phyloP scores from a whole-genome alignment of 2,113 vertebrate species.

The Hippocampus abdominalis region DNA sequence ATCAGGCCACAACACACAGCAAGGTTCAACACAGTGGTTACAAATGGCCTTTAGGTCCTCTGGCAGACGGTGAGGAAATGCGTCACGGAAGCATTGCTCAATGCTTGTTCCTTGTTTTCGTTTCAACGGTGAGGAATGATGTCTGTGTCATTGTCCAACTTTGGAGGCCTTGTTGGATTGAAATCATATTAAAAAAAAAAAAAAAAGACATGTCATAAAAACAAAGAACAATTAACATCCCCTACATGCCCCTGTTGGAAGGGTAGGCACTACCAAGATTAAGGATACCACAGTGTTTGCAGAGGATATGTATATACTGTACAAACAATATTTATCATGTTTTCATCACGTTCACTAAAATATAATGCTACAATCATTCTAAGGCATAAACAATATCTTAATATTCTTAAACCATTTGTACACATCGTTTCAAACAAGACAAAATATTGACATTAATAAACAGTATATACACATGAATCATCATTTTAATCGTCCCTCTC shows the following conservation, averaged over 20 bases:
- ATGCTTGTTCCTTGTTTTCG: slow-evolving; percentile 48
- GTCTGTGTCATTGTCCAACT: slow-evolving; percentile 78
- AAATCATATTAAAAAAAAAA: slow-evolving; percentile 85
- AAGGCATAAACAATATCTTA: slow-evolving; percentile 98
- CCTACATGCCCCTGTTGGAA: slow-evolving; percentile 97
- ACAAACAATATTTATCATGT: slow-evolving; percentile 89
- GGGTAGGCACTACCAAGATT: slow-evolving; percentile 99
- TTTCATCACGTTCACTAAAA: slow-evolving; percentile 95
- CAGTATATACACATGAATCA: slow-evolving; percentile 94
- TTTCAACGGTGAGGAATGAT: slow-evolving; percentile 66
- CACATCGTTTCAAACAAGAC: slow-evolving; percentile 99
- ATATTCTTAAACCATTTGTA: slow-evolving; percentile 99
- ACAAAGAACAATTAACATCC: slow-evolving; percentile 79
- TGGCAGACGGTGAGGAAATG: slow-evolving; percentile 89
- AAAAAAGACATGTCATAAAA: slow-evolving; percentile 80
- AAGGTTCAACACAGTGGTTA: slow-evolving; percentile 97
- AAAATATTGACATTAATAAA: slow-evolving; percentile 99
- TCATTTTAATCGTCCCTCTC: slow-evolving; percentile 78
- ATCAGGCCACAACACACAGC: slow-evolving; percentile 94
- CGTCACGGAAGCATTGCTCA: slow-evolving; percentile 86
- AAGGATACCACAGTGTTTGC: slow-evolving; percentile 99
- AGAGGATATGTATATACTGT: slow-evolving; percentile 98
- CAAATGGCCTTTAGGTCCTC: slow-evolving; percentile 84
- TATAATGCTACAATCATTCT: slow-evolving; percentile 98
- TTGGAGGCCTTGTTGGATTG: slow-evolving; percentile 90